Conservation (phyloP, 2,888 invertebrate genomes). For the Serripes groenlandicus region DNA sequence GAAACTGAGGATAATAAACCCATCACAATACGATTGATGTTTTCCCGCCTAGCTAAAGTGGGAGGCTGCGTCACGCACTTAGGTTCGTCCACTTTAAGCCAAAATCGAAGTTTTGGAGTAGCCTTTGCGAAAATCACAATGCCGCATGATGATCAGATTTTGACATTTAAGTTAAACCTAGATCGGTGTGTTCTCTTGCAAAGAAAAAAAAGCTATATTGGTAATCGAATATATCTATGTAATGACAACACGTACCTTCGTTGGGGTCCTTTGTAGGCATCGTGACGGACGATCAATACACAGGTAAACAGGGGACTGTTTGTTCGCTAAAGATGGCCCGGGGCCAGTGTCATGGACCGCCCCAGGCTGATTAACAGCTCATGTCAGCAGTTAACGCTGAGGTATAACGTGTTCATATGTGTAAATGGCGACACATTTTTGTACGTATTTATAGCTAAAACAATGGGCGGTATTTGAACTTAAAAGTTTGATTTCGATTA, state of each 20-base stretch:
- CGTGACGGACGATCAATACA: background rate
- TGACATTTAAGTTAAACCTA: too few species aligned
- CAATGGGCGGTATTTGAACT: conserved; percentile 11
- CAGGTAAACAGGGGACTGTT: conserved; percentile 19
- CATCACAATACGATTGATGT: conserved; percentile 29
- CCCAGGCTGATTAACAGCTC: conserved; percentile 28
- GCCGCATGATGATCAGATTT: too few species aligned
- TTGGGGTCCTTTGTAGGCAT: too few species aligned
- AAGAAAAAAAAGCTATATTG: too few species aligned
- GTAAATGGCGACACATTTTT: conserved; percentile 22
- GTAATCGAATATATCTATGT: too few species aligned
- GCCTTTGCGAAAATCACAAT: too few species aligned
- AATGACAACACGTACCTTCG: too few species aligned
- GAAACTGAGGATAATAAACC: conserved; percentile 15
- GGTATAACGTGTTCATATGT: conserved; percentile 30
- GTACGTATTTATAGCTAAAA: conserved; percentile 14
- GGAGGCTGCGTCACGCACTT: too few species aligned
- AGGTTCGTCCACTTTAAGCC: too few species aligned
- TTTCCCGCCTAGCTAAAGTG: conserved; percentile 19
- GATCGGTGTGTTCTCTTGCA: too few species aligned
- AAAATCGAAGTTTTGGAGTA: too few species aligned
- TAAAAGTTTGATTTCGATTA: too few species aligned
- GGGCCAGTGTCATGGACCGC: conserved; percentile 30
- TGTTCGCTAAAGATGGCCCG: conserved; percentile 13
- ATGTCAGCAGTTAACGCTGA: conserved; percentile 27